phyloP scores from a whole-genome alignment of 2,888 invertebrate genomes.

The Gibbula magus region DNA sequence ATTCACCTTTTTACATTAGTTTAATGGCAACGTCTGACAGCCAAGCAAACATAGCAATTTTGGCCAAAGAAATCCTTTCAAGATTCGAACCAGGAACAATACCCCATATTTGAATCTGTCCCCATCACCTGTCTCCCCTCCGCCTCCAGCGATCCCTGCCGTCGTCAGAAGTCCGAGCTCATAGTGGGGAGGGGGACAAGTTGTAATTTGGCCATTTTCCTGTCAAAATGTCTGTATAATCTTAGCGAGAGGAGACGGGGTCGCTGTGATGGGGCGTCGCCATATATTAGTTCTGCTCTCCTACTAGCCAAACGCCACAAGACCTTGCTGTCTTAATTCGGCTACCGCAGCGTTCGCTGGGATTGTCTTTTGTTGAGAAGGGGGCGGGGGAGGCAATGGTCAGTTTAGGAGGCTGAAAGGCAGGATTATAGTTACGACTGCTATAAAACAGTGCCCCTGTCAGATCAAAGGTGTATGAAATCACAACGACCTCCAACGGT shows the following conservation, averaged over 20 bases:
- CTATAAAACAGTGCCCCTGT: conserved; percentile 12
- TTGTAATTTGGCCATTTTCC: conserved; percentile 4
- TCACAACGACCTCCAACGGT: not conserved
- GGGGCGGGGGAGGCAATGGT: not conserved
- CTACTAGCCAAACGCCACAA: not conserved
- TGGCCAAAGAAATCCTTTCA: too few species aligned
- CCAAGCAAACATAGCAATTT: too few species aligned
- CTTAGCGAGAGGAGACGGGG: not conserved
- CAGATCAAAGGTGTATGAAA: conserved; percentile 10
- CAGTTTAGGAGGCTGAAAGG: conserved; percentile 1
- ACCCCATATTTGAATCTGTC: too few species aligned
- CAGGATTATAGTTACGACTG: not conserved
- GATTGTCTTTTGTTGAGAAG: not conserved
- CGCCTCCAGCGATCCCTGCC: too few species aligned
- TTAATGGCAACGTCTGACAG: too few species aligned
- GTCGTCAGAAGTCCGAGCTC: not conserved
- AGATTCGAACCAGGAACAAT: too few species aligned
- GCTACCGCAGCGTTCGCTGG: conserved; percentile 8
- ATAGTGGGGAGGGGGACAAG: not conserved
- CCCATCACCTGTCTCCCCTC: too few species aligned
- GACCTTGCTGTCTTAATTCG: not conserved
- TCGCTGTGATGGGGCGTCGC: conserved; percentile 3
- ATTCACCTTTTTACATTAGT: too few species aligned
- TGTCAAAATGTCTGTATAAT: conserved; percentile 7
- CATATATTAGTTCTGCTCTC: not conserved